These are phyloP conservation scores for Hozukius guyotensis DNA, from an alignment of 2,797 vertebrate genomes.

Conservation along the genomic window DNA sequence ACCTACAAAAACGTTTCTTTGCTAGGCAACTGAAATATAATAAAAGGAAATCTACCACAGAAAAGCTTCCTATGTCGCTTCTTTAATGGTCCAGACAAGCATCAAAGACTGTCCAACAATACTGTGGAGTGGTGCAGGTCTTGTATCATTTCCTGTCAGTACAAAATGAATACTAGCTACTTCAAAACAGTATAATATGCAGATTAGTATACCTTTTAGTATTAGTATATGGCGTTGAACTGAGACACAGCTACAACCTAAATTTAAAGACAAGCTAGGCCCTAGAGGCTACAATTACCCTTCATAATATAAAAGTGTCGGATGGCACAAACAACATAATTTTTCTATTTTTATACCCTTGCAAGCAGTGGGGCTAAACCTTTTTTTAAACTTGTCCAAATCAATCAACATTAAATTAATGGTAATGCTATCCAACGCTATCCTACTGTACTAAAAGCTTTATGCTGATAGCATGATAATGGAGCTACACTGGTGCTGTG, in stretches of 20 bases:
- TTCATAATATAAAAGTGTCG: not conserved
- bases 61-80: not conserved
- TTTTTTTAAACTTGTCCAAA: not conserved
- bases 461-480: not conserved
- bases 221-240: not conserved
- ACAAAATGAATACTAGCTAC: not conserved
- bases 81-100: not conserved
- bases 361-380: not conserved
- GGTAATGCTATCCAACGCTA: not conserved
- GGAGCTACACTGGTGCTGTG: not conserved
- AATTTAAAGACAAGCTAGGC: not conserved
- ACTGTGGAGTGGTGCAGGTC: not conserved
- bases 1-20: constrained; percentile 1
- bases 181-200: not conserved
- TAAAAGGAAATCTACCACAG: not conserved
- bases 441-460: not conserved
- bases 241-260: not conserved
- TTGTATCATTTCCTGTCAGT: constrained; percentile 26
- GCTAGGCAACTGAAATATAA: not conserved
- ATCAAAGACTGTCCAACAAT: constrained; percentile 19
- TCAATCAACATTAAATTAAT: not conserved
- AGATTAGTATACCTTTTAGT: not conserved
- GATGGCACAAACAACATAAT: not conserved
- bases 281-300: not conserved
- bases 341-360: not conserved